Evolutionary conservation across 2,797 vertebrate species (phyloP), one percentile per base, ranked within the genome.

Genomic region (Spea hammondii): DNA sequence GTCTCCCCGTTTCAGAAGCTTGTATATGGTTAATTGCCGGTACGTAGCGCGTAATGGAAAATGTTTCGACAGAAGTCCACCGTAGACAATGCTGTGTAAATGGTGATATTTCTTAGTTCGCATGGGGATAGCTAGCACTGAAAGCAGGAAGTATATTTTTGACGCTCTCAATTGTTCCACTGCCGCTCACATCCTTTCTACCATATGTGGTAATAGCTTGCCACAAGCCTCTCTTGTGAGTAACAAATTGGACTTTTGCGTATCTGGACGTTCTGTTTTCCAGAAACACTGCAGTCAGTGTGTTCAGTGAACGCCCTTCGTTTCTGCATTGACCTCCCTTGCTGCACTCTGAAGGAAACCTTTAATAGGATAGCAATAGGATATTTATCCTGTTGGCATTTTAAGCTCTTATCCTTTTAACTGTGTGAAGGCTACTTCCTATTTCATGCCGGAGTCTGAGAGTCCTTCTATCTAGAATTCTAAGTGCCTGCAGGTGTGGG

Each of bases 151-250:
- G 80, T 85, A 14, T 72, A 66, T 85, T 89, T 89, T 85, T 88
- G 84, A 87, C 86, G 84, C 45, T 72, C 84, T 80, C 83, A 86
- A 79, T 85, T 86, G 80, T 90, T 91, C 86, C 85, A 84, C 81
- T 70, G 70, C 83, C 82, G 85, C 86, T 80, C 84, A 88, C 78
- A 83, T 89, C 88, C 80, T 70, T 74, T 11, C 78, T 72, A 79
- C 88, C 85, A 85, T 87, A 87, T 87, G 85, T 90, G 88, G 87
- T 88, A 86, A 89, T 76, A 73, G 80, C 86, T 88, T 88, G 88
- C 88, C 85, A 87, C 86, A 89, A 84, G 83, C 88, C 85, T 84
- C 87, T 88, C 90, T 83, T 91, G 83, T 88, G 72, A 86, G 60
- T 89, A 88, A 86, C 87, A 89, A 85, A 89, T 87, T 85, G 86